phyloP scores from a whole-genome alignment of 2,113 vertebrate species.

The Trachemys scripta region DNA sequence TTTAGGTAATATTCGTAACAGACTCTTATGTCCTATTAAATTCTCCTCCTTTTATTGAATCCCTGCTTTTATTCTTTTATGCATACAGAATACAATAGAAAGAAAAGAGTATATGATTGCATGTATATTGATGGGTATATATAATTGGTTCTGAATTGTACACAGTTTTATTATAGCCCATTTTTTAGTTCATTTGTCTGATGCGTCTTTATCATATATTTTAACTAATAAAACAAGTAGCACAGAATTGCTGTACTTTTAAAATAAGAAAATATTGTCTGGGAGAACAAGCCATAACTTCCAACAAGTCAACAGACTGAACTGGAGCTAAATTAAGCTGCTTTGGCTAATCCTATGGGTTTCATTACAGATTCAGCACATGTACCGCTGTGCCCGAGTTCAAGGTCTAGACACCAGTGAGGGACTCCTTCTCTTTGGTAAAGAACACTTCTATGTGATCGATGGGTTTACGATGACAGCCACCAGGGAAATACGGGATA shows the following conservation, averaged over 20 bases:
- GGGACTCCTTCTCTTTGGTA: conserved; percentile 96
- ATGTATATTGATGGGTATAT: not conserved
- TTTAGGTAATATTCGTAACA: not conserved
- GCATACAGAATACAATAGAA: not conserved
- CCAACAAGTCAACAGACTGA: not conserved
- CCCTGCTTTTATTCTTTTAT: not conserved
- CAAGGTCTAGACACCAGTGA: conserved; percentile 98
- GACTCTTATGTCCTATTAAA: not conserved
- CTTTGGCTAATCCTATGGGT: not conserved
- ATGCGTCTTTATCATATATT: not conserved
- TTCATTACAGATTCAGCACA: conserved; percentile 92
- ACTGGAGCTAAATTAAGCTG: not conserved
- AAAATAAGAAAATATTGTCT: not conserved
- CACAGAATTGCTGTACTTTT: not conserved
- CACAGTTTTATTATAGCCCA: not conserved
- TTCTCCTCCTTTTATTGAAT: not conserved
- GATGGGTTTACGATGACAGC: conserved; percentile 98
- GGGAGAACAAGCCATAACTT: not conserved
- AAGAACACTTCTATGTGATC: conserved; percentile 99
- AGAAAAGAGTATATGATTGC: fast-evolving
- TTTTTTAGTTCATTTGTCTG: fast-evolving
- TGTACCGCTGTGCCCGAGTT: conserved; percentile 97
- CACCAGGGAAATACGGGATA: conserved; percentile 96
- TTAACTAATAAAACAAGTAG: not conserved
- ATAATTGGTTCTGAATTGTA: not conserved